Evolutionary conservation across 2,797 vertebrate species (phyloP).

Genomic region (Taeniopygia guttata): DNA sequence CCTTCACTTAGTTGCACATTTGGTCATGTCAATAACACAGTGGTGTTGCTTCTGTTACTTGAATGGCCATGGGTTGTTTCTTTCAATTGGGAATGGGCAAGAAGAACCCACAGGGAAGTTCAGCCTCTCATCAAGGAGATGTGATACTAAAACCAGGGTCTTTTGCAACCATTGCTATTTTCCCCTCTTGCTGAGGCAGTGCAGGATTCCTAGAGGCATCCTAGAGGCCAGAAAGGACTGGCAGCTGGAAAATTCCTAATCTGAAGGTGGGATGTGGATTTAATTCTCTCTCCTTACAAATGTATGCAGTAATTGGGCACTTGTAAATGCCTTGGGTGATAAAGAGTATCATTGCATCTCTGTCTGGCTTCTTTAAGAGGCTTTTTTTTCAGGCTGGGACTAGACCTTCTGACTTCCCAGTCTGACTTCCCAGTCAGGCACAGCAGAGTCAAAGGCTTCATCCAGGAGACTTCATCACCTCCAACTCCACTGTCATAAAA

Average conservation of each 20-base stretch:
- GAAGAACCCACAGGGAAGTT: background rate
- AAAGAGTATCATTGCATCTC: background rate
- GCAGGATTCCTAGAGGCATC: background rate
- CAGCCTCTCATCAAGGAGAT: background rate
- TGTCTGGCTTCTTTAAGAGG: background rate
- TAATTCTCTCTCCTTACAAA: slow-evolving; percentile 40
- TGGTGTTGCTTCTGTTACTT: background rate
- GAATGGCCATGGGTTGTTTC: background rate
- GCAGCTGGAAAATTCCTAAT: background rate
- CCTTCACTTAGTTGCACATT: background rate
- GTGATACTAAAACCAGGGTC: background rate
- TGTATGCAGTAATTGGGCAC: background rate
- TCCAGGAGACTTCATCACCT: background rate
- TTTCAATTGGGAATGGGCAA: background rate
- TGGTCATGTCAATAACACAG: background rate
- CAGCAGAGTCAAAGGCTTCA: background rate
- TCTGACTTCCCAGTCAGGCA: too few species aligned
- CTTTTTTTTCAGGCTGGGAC: background rate
- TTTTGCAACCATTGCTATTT: background rate
- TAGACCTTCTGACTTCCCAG: background rate
- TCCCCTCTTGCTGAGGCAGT: background rate
- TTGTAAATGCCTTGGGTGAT: background rate
- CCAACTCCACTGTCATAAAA: background rate
- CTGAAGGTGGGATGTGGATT: slow-evolving; percentile 23
- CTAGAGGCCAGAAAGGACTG: background rate